phyloP scores from a whole-genome alignment of 2,113 vertebrate species.

The Antennarius striatus region DNA sequence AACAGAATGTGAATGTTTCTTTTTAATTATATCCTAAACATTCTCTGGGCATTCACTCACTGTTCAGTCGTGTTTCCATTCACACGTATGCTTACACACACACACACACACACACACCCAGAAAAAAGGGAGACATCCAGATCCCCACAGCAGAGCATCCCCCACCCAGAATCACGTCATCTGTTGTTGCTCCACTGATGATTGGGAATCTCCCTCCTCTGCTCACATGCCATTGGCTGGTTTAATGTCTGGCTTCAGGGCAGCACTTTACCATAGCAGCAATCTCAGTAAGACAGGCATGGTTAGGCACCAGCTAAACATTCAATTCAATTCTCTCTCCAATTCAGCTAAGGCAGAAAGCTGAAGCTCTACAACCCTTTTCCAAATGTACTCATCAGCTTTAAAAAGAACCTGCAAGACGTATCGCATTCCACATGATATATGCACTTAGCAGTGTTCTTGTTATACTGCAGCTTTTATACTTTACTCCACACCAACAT shows the following conservation, averaged over 20 bases:
- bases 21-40: neutral
- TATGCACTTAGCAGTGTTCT: neutral
- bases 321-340: constrained; percentile 41
- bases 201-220: constrained; percentile 58
- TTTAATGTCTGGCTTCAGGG: constrained; percentile 38
- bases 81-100: constrained; percentile 1
- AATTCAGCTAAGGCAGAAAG: constrained; percentile 41
- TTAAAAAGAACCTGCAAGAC: constrained; percentile 15
- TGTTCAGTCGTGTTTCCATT: neutral
- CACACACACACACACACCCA: constrained; percentile 2
- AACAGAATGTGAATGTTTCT: neutral
- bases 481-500: no score
- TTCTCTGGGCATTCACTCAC: neutral
- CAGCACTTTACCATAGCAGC: constrained; percentile 49
- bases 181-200: constrained; percentile 44
- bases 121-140: constrained; percentile 1
- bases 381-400: constrained; percentile 23
- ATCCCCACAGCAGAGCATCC: constrained; percentile 21
- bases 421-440: constrained; percentile 1
- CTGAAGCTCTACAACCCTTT: constrained; percentile 32
- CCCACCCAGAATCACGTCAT: constrained; percentile 37
- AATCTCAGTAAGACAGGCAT: constrained; percentile 33
- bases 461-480: no score
- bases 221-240: constrained; percentile 50
- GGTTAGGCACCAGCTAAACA: constrained; percentile 40